These are phyloP conservation scores for Byasa hedistus DNA, from an alignment of 2,888 invertebrate species.

Conservation along the genomic window DNA sequence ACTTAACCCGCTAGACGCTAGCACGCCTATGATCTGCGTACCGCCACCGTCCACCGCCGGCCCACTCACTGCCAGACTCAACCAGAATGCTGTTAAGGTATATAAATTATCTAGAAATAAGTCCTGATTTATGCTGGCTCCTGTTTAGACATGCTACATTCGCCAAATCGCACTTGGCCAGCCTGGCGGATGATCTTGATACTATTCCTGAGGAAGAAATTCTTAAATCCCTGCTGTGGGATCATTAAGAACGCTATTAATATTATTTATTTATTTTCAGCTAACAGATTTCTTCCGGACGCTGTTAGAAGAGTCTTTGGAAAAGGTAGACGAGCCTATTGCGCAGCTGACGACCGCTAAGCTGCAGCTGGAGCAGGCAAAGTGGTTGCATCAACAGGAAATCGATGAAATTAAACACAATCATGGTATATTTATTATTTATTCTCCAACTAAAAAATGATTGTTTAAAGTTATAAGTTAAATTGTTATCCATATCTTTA, in stretches of 20 bases:
- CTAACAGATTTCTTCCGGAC: conserved; percentile 85
- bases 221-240: no score
- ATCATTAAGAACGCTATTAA: no score
- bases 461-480: no score
- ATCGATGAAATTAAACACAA: conserved; percentile 86
- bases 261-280: conserved; percentile 54
- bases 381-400: conserved; percentile 87
- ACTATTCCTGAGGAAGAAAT: no score
- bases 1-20: conserved; percentile 60
- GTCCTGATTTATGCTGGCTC: no score
- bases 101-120: neutral
- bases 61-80: conserved; percentile 77
- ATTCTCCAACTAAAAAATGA: neutral
- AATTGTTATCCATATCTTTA: no score
- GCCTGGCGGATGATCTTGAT: no score
- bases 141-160: no score
- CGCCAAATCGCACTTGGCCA: no score
- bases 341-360: conserved; percentile 81
- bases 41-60: conserved; percentile 77
- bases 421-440: conserved; percentile 67
- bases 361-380: conserved; percentile 84
- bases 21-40: conserved; percentile 44
- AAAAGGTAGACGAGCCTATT: conserved; percentile 79
- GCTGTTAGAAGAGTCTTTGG: conserved; percentile 83
- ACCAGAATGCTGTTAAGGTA: conserved; percentile 82